Conservation (phyloP, 1,140 invertebrate species). For the Goniozus legneri region DNA sequence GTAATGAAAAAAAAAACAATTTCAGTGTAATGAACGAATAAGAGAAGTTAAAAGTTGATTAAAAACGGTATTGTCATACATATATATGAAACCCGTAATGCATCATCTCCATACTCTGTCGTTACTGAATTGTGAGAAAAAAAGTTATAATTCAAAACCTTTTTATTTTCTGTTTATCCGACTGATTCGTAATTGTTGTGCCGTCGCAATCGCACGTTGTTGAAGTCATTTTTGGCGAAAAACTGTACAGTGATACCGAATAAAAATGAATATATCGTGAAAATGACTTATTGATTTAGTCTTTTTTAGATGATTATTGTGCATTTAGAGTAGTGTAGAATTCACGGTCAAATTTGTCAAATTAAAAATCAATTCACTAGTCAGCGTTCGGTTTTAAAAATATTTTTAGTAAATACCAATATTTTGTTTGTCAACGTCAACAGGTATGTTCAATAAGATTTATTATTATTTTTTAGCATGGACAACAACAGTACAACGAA, state of each 20-base stretch:
- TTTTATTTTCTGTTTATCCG: conserved; percentile 40
- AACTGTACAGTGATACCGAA: conserved; percentile 53
- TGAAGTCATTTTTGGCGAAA: conserved; percentile 45
- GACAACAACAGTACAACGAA: no score
- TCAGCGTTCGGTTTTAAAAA: no score
- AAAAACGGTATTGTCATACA: conserved; percentile 24
- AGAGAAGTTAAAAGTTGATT: conserved; percentile 25
- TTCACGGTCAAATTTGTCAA: no score
- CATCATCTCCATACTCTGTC: conserved; percentile 17
- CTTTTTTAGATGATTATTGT: background rate
- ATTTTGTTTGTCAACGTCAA: no score
- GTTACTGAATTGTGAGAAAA: no score
- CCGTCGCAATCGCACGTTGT: conserved; percentile 46
- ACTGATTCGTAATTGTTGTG: conserved; percentile 48
- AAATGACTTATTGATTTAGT: conserved; percentile 21
- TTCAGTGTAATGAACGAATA: conserved; percentile 33
- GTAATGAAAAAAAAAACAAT: no score
- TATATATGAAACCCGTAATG: background rate
- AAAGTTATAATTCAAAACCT: no score
- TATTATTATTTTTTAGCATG: no score
- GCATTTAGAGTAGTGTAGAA: no score
- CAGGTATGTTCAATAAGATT: no score
- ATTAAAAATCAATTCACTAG: no score
- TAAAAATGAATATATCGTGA: conserved; percentile 54
- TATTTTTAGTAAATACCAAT: no score